phyloP scores from a whole-genome alignment of 1,140 invertebrate species.

The Caerostris darwini region DNA sequence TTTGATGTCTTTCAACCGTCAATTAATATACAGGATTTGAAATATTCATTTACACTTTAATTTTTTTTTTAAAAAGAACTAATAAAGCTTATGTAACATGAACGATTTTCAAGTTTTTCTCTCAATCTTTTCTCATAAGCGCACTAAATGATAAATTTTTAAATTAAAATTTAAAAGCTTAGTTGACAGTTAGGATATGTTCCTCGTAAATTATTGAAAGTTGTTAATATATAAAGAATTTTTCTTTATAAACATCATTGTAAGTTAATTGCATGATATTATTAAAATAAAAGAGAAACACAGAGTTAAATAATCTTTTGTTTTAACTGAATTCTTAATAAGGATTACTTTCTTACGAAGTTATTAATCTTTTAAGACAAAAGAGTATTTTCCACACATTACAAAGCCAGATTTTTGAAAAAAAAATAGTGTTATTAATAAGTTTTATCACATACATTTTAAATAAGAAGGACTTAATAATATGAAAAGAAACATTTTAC shows the following conservation, averaged over 20 bases:
- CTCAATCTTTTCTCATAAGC: not conserved
- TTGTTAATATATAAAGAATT: not conserved
- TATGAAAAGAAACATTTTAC: no score
- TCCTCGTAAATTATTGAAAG: not conserved
- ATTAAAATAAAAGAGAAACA: not conserved
- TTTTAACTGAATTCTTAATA: not conserved
- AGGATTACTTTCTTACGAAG: not conserved
- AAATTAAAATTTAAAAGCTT: conserved; percentile 4
- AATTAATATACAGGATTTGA: not conserved
- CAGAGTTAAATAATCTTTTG: not conserved
- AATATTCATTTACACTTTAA: not conserved
- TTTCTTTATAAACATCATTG: not conserved
- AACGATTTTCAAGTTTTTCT: not conserved
- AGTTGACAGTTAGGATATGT: conserved; percentile 14
- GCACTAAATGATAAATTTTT: not conserved
- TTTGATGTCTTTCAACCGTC: not conserved
- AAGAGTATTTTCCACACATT: not conserved
- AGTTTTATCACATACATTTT: no score
- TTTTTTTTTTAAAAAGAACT: not conserved
- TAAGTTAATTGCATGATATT: not conserved
- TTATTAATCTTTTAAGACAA: conserved; percentile 5
- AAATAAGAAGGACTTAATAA: no score
- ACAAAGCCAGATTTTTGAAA: no score
- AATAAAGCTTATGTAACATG: not conserved
- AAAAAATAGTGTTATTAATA: no score